A percentile compares a stretch with the other conserved stretches of the same genome.
Conservation (phyloP, 2,797 vertebrate genomes). For the Schizothorax lantsangensis region DNA sequence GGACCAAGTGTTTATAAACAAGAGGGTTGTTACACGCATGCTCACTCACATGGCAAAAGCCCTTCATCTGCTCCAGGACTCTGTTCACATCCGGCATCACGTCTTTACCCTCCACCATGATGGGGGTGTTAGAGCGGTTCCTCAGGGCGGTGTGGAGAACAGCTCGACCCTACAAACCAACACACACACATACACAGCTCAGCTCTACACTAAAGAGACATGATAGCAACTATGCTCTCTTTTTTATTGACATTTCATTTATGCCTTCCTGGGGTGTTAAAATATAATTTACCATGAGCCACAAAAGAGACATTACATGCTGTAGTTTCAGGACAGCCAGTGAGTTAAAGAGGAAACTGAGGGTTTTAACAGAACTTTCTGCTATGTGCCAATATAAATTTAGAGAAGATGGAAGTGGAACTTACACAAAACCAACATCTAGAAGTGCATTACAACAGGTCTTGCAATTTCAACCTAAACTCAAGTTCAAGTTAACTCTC, state of each 20-base stretch:
- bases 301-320: not conserved
- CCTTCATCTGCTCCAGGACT: slow-evolving; percentile 95
- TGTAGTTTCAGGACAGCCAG: slow-evolving; percentile 1
- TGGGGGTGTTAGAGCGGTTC: slow-evolving; percentile 90
- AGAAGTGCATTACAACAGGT: not conserved
- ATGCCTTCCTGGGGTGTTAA: not conserved
- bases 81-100: slow-evolving; percentile 94
- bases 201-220: not conserved
- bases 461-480: not conserved
- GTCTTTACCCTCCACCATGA: slow-evolving; percentile 89
- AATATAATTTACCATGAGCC: not conserved
- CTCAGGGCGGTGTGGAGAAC: slow-evolving; percentile 95
- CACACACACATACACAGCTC: not conserved
- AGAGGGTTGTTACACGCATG: not conserved
- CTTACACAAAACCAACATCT: not conserved
- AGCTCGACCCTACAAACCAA: slow-evolving; percentile 83
- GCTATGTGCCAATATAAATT: not conserved
- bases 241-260: too few relatives aligned
- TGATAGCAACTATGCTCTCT: not conserved
- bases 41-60: slow-evolving; percentile 89
- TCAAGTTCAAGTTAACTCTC: not conserved
- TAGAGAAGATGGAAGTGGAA: not conserved
- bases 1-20: not conserved
- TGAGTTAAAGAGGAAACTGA: not conserved
- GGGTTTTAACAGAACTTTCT: not conserved